A percentile compares a stretch with the other conserved stretches of the same genome.
phyloP scores from a whole-genome alignment of 2,113 vertebrate species.

The Prolemur simus region DNA sequence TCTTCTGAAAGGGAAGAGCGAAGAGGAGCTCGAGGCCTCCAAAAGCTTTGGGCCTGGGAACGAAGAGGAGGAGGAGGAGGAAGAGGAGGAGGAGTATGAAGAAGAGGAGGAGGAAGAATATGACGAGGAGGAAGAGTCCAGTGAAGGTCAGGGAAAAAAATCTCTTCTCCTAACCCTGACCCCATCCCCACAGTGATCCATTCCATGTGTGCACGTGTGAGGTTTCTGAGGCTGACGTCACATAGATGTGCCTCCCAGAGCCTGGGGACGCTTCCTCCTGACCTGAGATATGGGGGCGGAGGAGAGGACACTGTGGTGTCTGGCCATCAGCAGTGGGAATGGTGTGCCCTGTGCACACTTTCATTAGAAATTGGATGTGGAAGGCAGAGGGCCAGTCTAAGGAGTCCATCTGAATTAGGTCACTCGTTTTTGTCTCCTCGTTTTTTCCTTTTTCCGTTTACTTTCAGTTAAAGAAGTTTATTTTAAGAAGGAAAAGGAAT shows the following conservation, averaged over 20 bases:
- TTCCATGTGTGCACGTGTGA: no score
- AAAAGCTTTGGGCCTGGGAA: constrained; percentile 73
- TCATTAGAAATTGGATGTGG: background rate
- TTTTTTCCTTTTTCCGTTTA: background rate
- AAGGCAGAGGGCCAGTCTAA: background rate
- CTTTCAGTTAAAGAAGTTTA: background rate
- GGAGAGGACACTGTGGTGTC: background rate
- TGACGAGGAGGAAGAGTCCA: constrained; percentile 84
- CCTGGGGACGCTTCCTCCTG: background rate
- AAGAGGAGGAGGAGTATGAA: constrained; percentile 79
- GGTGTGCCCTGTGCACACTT: background rate
- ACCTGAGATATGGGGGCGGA: background rate
- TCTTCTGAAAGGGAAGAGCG: constrained; percentile 88
- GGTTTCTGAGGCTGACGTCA: background rate
- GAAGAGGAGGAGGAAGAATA: constrained; percentile 73
- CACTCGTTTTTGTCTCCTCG: background rate
- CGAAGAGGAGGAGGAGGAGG: constrained; percentile 77
- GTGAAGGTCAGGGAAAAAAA: constrained; percentile 88
- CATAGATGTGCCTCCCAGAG: rapidly evolving
- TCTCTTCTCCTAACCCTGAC: background rate
- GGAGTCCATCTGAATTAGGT: background rate
- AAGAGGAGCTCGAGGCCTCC: constrained; percentile 80
- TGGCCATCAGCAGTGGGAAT: background rate
- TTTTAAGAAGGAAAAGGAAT: background rate
- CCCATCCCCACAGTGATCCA: rapidly evolving